A percentile compares a stretch with the other conserved stretches of the same genome.
phyloP scores from a whole-genome alignment of 2,888 invertebrate genomes.

The Cataglyphis altisquamis region DNA sequence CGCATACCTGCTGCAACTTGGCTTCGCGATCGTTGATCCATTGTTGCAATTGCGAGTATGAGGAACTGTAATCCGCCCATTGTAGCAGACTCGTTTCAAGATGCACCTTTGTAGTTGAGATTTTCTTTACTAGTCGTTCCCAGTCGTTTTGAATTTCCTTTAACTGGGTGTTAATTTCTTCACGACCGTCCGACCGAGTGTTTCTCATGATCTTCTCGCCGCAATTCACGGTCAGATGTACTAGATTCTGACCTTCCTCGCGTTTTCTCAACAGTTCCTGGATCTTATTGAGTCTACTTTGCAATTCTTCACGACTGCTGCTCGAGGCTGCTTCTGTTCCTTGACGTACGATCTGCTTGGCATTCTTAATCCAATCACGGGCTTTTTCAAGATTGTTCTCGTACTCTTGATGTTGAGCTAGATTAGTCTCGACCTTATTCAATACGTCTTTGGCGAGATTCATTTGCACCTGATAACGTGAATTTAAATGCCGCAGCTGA shows the following conservation, averaged over 20 bases:
- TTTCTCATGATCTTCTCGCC: conserved; percentile 96
- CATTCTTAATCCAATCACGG: conserved; percentile 94
- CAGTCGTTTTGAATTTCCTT: conserved; percentile 97
- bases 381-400: conserved; percentile 92
- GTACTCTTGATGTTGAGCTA: conserved; percentile 94
- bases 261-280: conserved; percentile 93
- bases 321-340: conserved; percentile 93
- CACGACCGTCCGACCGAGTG: conserved; percentile 95
- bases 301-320: conserved; percentile 94
- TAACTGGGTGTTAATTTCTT: conserved; percentile 94
- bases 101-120: conserved; percentile 96
- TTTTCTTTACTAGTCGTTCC: conserved; percentile 96
- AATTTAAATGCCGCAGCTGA: conserved; percentile 94
- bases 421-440: conserved; percentile 96
- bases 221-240: conserved; percentile 95
- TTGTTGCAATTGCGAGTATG: conserved; percentile 96
- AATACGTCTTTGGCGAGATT: conserved; percentile 96
- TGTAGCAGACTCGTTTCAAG: conserved; percentile 96
- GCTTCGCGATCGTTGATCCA: conserved; percentile 98
- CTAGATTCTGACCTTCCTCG: conserved; percentile 95
- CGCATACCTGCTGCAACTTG: conserved; percentile 95
- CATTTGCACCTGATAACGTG: conserved; percentile 95
- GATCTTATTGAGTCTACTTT: conserved; percentile 92
- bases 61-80: conserved; percentile 98
- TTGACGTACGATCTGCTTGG: conserved; percentile 93